Conservation (phyloP, 2,797 vertebrate genomes). For the Urophycis tenuis region DNA sequence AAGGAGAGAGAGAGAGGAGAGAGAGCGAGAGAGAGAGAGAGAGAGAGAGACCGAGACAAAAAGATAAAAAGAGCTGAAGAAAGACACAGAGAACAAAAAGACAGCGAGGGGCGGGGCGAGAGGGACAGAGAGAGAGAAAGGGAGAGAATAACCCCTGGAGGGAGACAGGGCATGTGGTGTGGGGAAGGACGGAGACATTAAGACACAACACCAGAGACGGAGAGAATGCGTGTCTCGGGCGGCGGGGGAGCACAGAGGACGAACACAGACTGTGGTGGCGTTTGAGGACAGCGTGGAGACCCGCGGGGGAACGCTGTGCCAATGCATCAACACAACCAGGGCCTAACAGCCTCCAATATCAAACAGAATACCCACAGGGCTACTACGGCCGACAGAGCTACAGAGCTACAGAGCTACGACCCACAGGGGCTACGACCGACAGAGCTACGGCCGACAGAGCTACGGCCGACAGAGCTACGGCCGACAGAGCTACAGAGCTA, state of each 20-base stretch:
- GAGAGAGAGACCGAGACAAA: slow-evolving; percentile 25
- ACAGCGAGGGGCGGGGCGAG: background rate
- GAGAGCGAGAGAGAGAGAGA: slow-evolving; percentile 16
- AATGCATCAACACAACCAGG: too few species aligned
- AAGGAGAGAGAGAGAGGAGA: background rate
- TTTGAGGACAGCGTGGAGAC: background rate
- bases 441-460: background rate
- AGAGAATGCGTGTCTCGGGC: background rate
- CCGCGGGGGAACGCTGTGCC: too few species aligned
- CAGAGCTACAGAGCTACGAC: too few species aligned
- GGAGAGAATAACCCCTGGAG: background rate
- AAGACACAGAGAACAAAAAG: slow-evolving; percentile 1
- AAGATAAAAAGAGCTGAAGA: background rate
- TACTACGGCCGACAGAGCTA: too few species aligned
- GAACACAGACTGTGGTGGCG: background rate
- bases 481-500: too few species aligned
- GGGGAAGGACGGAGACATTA: background rate
- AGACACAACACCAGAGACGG: background rate
- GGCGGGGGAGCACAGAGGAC: background rate
- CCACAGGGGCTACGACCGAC: too few species aligned
- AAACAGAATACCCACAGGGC: too few species aligned
- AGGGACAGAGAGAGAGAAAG: background rate
- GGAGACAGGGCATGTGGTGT: background rate
- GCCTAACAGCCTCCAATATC: background rate
- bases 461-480: too few species aligned